A percentile compares a stretch with the other conserved stretches of the same genome.
Conservation (phyloP, 1,140 invertebrate genomes). For the Spodoptera litura region DNA sequence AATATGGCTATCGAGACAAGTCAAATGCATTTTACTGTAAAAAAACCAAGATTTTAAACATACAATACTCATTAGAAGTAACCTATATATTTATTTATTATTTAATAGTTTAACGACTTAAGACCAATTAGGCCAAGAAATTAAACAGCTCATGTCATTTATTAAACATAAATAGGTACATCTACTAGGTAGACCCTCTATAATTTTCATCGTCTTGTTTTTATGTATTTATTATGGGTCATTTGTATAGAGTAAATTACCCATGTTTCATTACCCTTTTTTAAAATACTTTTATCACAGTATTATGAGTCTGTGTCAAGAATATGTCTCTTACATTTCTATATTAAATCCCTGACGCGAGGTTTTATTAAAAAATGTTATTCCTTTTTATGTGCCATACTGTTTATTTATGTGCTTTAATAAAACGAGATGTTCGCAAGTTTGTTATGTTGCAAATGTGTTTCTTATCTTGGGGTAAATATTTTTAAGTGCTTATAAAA, state of each 20-base stretch:
- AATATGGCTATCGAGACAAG: not conserved
- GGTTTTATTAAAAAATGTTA: slow-evolving; percentile 26
- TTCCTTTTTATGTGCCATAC: slow-evolving; percentile 30
- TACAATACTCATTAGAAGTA: slow-evolving; percentile 7
- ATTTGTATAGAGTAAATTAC: not conserved
- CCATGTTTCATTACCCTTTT: not conserved
- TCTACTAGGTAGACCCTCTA: not conserved
- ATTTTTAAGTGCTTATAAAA: slow-evolving; percentile 39
- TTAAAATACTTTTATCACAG: not conserved
- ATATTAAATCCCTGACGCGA: not conserved
- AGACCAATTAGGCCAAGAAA: slow-evolving; percentile 9
- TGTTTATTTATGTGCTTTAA: slow-evolving; percentile 39
- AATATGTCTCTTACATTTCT: not conserved
- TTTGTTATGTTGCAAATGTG: slow-evolving; percentile 23
- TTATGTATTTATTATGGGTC: slow-evolving; percentile 30
- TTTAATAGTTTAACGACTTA: slow-evolving; percentile 35
- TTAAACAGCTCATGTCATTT: slow-evolving; percentile 13
- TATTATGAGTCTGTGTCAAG: slow-evolving; percentile 5
- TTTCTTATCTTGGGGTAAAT: slow-evolving; percentile 32
- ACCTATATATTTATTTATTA: slow-evolving; percentile 37
- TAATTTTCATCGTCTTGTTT: not conserved
- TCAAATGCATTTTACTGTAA: not conserved
- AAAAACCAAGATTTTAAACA: slow-evolving; percentile 12
- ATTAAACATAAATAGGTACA: not conserved
- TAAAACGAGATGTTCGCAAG: slow-evolving; percentile 35